Evolutionary conservation across 2,888 invertebrate genomes (phyloP).

Genomic region (Drosophila ezoana): DNA sequence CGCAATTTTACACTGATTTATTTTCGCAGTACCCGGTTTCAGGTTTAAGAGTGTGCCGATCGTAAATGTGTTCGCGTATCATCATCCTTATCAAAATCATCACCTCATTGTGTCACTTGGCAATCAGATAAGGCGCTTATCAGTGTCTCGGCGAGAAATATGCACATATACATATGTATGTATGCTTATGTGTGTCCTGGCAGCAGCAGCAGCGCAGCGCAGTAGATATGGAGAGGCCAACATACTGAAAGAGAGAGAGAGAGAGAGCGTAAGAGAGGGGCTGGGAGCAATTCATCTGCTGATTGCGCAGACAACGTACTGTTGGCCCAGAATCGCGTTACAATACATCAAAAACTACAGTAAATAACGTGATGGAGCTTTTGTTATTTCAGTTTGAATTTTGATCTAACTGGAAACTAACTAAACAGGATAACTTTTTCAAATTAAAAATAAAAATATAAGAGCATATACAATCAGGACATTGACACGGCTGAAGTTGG

Average conservation of each 20-base stretch:
- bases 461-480: too few species aligned
- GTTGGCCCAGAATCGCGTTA: background rate
- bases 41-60: slow-evolving; percentile 49
- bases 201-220: slow-evolving; percentile 11
- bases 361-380: too few species aligned
- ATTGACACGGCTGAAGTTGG: too few species aligned
- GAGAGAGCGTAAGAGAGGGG: background rate
- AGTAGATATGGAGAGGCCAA: background rate
- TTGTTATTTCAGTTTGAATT: too few species aligned
- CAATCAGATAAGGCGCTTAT: slow-evolving; percentile 59
- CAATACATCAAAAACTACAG: background rate
- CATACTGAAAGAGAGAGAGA: background rate
- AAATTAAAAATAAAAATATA: too few species aligned
- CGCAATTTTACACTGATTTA: background rate
- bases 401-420: too few species aligned
- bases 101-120: slow-evolving; percentile 60
- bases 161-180: background rate
- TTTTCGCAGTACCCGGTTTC: slow-evolving; percentile 1
- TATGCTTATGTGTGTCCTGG: slow-evolving; percentile 9
- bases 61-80: slow-evolving; percentile 39
- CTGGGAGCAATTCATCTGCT: slow-evolving; percentile 11
- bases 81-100: slow-evolving; percentile 36
- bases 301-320: slow-evolving; percentile 15
- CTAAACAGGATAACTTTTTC: too few species aligned
- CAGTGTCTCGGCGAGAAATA: slow-evolving; percentile 35